Evolutionary conservation across 2,113 vertebrate species (phyloP), one percentile per base, ranked within the genome.

Genomic region (Limnothrissa miodon): DNA sequence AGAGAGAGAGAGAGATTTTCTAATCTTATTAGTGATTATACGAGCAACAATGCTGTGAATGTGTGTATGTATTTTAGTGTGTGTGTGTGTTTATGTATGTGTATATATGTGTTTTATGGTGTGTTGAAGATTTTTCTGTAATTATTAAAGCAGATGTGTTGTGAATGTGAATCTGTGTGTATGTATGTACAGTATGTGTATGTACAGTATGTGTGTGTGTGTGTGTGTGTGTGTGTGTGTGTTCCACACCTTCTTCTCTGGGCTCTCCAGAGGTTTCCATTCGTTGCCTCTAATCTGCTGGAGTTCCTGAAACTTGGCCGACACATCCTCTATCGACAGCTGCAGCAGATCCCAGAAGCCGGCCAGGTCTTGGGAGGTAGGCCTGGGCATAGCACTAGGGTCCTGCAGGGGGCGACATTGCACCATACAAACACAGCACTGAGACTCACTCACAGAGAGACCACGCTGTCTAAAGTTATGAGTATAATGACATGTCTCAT

Each of bases 301-400:
- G 87, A 99, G 93, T 92, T 98, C 98, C 51, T 98, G 97, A 83
- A 99, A 99, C 92, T 99, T 99, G 96, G 98, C 96, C 95, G 97
- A 98, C 93, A 99, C 98, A 0, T 99, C 98, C 91, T 99, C 97
- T 15, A 99, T 95, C 4, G 98, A 98, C 83, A 99, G 96, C 95
- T 99, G 98, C 91, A 99, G 87, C 90, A 99, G 96, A 93, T 99
- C 98, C 98, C 98, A 99, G 94, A 99, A 99, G 87, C 98, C 98
- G 51, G 98, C 98, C 82, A 99, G 93, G 90, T 99, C 98, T 95
- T 99, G 98, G 84, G 98, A 98, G 8, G 98, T 99, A 83, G 98
- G 98, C 89, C 98, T 94, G 0, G 98, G 98, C 98, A 99, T 99
- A 88, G 98, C 98, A 85, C 98, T 97, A 87, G 98, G 98, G 94